Evolutionary conservation across 2,888 invertebrate species (phyloP), one percentile per base, ranked within the genome.

Genomic region (Crematogaster levior): DNA sequence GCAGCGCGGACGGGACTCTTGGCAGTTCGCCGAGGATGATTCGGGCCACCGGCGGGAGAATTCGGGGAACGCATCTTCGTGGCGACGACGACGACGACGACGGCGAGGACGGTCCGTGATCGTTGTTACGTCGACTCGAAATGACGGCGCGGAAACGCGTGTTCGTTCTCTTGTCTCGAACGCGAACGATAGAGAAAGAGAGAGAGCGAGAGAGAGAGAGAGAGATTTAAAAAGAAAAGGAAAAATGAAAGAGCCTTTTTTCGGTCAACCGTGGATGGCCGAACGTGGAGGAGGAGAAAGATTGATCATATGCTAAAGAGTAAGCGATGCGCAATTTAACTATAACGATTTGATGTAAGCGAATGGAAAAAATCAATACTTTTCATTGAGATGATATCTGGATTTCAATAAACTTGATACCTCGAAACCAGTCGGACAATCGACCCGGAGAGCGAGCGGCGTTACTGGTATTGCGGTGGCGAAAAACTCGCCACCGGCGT

Each of bases 331-430:
- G 91, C 91, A 92, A 88, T 92, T 75, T 91, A 92, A 79, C 90
- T 92, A 91, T 92, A 75, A 92, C 90, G 91, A 90, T 93, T 94
- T 91, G 91, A 94, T 94, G 93, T 93, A 93, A 93, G 91, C 92
- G 90, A 93, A 87, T 93, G 91, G 87, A 79, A 77, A 93, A 79
- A 79, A 93, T 91, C 90, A 91, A 92, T 93, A 92, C 90, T 90
- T 91, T 93, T 93, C 92, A 92, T 93, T 91, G 92, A 93, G 90
- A 92, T 88, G 86, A 91, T 92, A 92, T 93, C 93, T 93, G 92
- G 89, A 93, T 93, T 93, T 93, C 92, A 93, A 94, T 93, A 94
- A 94, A 94, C 93, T 94, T 93, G 93, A 92, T 94, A 93, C 93
- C 95, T 95, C 95, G 95, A 95, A 95, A 91, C 87, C 37, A 66